Conservation (phyloP, 1,140 invertebrate genomes). For the Tribolium madens region DNA sequence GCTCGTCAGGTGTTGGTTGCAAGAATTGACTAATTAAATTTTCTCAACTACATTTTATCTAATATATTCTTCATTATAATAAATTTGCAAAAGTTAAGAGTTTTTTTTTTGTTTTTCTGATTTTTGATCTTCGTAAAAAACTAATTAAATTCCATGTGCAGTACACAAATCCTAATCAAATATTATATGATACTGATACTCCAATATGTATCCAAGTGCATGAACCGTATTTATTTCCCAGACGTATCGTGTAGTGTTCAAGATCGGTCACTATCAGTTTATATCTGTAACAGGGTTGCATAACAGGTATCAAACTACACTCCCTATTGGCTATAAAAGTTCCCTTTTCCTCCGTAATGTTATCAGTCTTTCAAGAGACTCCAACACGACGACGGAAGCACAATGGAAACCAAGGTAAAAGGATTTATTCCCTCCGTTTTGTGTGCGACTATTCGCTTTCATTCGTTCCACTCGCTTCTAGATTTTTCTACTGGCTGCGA, state of each 20-base stretch:
- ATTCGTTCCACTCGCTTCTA: neutral
- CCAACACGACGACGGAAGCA: neutral
- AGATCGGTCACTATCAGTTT: constrained; percentile 42
- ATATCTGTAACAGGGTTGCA: constrained; percentile 21
- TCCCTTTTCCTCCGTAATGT: constrained; percentile 14
- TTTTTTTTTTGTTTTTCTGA: too few species aligned
- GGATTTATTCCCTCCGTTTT: neutral
- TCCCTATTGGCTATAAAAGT: constrained; percentile 42
- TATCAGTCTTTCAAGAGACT: constrained; percentile 42
- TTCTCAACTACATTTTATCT: too few species aligned
- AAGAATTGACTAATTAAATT: too few species aligned
- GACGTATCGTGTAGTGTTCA: constrained; percentile 42
- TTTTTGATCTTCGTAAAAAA: too few species aligned
- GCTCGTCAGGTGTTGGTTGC: too few species aligned
- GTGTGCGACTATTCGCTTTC: neutral
- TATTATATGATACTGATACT: neutral
- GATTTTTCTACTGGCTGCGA: constrained; percentile 6
- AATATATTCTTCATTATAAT: too few species aligned
- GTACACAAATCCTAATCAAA: constrained; percentile 10
- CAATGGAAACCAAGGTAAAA: constrained; percentile 41
- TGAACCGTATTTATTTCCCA: constrained; percentile 35
- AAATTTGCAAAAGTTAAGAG: too few species aligned
- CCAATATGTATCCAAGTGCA: constrained; percentile 34
- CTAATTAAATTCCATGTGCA: constrained; percentile 5
- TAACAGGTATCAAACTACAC: constrained; percentile 45